Evolutionary conservation across 1,140 invertebrate genomes (phyloP).

Genomic region (Bombus sylvicola): DNA sequence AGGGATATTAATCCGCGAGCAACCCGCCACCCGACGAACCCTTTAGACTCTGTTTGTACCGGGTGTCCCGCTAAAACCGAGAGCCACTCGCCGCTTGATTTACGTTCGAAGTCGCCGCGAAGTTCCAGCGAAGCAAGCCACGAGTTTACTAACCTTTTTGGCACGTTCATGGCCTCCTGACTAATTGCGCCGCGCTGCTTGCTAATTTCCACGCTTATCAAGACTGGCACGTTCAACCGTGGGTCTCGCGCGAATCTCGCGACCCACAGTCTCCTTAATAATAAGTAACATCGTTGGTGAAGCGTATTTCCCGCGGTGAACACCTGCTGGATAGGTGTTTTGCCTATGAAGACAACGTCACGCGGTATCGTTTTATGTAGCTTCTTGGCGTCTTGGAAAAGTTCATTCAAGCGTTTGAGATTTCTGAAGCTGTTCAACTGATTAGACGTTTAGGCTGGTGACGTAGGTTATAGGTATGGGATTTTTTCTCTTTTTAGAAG

Average conservation of each 20-base stretch:
- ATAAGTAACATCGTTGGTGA: slow-evolving; percentile 19
- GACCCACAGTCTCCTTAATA: slow-evolving; percentile 35
- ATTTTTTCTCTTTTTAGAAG: too few species aligned
- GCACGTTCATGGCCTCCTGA: slow-evolving; percentile 64
- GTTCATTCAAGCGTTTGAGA: too few species aligned
- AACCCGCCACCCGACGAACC: slow-evolving; percentile 53
- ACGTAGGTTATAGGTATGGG: too few species aligned
- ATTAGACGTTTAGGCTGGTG: too few species aligned
- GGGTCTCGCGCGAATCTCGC: background rate
- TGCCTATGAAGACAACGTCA: too few species aligned
- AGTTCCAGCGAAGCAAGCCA: slow-evolving; percentile 58
- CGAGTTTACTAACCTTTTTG: slow-evolving; percentile 74
- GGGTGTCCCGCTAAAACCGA: slow-evolving; percentile 68
- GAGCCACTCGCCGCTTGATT: slow-evolving; percentile 66
- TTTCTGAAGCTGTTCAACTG: too few species aligned
- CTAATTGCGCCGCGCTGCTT: slow-evolving; percentile 61
- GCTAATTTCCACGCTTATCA: slow-evolving; percentile 67
- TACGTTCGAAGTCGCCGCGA: slow-evolving; percentile 72
- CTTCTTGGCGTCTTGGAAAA: too few species aligned
- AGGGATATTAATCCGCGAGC: slow-evolving; percentile 75
- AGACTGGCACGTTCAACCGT: slow-evolving; percentile 62
- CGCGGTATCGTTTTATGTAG: too few species aligned
- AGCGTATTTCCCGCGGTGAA: slow-evolving; percentile 2
- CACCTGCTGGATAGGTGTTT: too few species aligned
- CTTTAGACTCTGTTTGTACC: slow-evolving; percentile 57